Conservation (phyloP, 64 coral and sea anemone genomes). For the Montipora sp. region DNA sequence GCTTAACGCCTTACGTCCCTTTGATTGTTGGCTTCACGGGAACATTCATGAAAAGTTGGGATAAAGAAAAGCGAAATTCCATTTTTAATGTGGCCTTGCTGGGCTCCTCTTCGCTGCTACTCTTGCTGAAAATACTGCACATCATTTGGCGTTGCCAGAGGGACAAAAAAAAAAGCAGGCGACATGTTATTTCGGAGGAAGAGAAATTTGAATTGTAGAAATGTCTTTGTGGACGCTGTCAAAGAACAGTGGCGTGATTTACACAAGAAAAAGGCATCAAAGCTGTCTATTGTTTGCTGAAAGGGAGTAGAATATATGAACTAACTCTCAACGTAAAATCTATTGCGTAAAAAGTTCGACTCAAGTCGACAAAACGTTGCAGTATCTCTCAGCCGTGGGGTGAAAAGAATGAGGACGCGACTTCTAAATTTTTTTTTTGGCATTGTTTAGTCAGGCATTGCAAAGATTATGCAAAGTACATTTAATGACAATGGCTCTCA, state of each 20-base stretch:
- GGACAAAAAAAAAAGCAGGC: constrained; percentile 8
- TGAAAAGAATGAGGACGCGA: neutral
- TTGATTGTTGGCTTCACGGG: constrained; percentile 79
- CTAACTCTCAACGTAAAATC: neutral
- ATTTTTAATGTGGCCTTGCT: constrained; percentile 73
- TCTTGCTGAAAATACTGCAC: constrained; percentile 65
- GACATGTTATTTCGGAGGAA: constrained; percentile 21
- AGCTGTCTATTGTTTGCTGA: neutral
- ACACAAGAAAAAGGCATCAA: neutral
- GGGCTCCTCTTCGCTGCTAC: constrained; percentile 52
- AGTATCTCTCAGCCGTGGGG: neutral
- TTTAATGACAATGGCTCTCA: neutral
- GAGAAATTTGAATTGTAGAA: constrained; percentile 25
- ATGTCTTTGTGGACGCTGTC: neutral
- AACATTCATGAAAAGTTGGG: constrained; percentile 64
- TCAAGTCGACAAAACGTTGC: neutral
- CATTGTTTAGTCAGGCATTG: neutral
- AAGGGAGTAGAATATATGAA: neutral
- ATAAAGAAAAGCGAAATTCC: constrained; percentile 68
- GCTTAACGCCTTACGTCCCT: constrained; percentile 71
- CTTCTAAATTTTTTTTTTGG: neutral
- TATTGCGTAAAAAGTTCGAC: neutral
- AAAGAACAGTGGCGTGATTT: neutral
- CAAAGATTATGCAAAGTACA: constrained; percentile 1
- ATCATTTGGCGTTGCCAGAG: constrained; percentile 59